Conservation (phyloP, 2,888 invertebrate species). For the Dryadula phaetusa region DNA sequence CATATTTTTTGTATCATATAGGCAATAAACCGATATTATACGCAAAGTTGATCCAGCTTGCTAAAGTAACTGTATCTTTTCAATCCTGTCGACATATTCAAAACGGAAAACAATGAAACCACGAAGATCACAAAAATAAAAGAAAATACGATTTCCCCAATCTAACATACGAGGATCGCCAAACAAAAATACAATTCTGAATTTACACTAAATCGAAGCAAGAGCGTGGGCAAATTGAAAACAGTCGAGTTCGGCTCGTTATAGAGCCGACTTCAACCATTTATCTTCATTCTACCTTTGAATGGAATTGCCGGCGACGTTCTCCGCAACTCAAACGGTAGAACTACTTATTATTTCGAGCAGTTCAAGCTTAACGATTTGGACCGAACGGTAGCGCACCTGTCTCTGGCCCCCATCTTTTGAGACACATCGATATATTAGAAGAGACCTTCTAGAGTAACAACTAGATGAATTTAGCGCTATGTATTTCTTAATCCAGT, state of each 20-base stretch:
- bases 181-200: conserved; percentile 52
- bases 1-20: no score
- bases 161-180: conserved; percentile 26
- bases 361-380: conserved; percentile 78
- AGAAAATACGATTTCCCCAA: conserved; percentile 24
- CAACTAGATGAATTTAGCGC: conserved; percentile 22
- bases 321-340: conserved; percentile 77
- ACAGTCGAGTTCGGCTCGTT: conserved; percentile 80
- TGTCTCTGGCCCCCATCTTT: conserved; percentile 52
- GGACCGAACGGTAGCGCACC: conserved; percentile 67
- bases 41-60: background rate
- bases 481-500: conserved; percentile 15
- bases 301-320: conserved; percentile 79
- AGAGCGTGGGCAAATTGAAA: conserved; percentile 76
- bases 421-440: conserved; percentile 31
- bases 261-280: conserved; percentile 74
- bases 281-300: conserved; percentile 82
- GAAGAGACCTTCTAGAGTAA: conserved; percentile 20
- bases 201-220: conserved; percentile 73
- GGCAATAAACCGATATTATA: no score
- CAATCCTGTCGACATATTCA: conserved; percentile 12
- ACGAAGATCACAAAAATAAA: conserved; percentile 18
- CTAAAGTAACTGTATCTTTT: background rate
- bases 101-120: conserved; percentile 17
- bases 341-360: conserved; percentile 82